Percentiles rank a stretch among this genome's conserved stretches.
Conservation (phyloP, 1,140 invertebrate genomes). For the Fopius arisanus region DNA sequence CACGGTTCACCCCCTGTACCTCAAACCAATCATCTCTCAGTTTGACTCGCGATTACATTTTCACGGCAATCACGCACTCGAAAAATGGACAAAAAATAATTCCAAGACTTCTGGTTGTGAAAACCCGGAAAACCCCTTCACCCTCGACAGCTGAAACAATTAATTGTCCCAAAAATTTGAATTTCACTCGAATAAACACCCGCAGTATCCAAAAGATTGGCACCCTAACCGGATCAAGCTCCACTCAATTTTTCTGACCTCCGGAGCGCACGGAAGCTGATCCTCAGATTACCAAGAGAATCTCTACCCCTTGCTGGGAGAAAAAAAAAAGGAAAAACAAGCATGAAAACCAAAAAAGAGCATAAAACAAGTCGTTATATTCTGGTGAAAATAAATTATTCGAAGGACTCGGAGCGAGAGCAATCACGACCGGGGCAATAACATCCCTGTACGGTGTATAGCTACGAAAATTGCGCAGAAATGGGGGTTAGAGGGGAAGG, state of each 20-base stretch:
- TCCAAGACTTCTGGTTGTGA: not conserved
- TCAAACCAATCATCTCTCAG: too few species aligned
- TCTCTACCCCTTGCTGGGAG: constrained; percentile 16
- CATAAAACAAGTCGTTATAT: constrained; percentile 10
- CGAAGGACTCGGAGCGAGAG: constrained; percentile 50
- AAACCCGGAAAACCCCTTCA: not conserved
- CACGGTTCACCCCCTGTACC: too few species aligned
- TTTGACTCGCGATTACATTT: too few species aligned
- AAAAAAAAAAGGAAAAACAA: not conserved
- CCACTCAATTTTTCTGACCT: constrained; percentile 63
- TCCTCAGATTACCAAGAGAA: constrained; percentile 50
- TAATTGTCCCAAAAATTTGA: not conserved
- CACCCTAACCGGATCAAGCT: constrained; percentile 56
- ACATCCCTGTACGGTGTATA: constrained; percentile 45
- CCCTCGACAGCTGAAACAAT: not conserved
- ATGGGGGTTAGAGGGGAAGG: not conserved
- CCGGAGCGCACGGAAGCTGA: constrained; percentile 47
- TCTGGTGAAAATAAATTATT: constrained; percentile 50
- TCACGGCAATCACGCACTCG: too few species aligned
- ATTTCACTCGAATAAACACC: not conserved
- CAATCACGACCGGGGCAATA: constrained; percentile 52
- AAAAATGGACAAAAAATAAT: too few species aligned
- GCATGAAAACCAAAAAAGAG: constrained; percentile 24
- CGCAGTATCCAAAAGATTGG: constrained; percentile 48
- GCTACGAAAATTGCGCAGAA: constrained; percentile 7